Evolutionary conservation across 1,140 invertebrate genomes (phyloP).

Genomic region (Drosophila quadrilineata): DNA sequence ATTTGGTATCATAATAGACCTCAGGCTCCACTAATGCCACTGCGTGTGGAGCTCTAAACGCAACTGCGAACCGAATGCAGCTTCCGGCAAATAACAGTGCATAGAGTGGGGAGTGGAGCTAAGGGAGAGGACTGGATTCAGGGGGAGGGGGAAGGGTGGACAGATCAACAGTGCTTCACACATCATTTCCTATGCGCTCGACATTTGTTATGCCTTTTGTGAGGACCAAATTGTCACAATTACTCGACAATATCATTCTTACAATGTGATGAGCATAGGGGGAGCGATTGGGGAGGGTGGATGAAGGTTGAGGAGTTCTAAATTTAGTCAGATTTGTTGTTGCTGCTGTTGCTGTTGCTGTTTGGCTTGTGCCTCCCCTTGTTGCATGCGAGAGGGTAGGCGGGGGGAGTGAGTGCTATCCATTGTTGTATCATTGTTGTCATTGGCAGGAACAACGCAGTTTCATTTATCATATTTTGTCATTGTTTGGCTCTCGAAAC

Average conservation of each 20-base stretch:
- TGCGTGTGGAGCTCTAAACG: too few species aligned
- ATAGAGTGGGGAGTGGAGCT: too few species aligned
- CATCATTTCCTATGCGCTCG: slow-evolving; percentile 67
- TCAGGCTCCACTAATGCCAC: too few species aligned
- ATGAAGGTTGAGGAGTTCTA: slow-evolving; percentile 23
- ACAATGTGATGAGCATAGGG: background rate
- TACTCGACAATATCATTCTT: slow-evolving; percentile 40
- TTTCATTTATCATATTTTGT: slow-evolving; percentile 75
- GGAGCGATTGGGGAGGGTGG: slow-evolving; percentile 4
- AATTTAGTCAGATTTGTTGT: slow-evolving; percentile 42
- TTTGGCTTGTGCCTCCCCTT: too few species aligned
- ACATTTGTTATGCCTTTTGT: slow-evolving; percentile 74
- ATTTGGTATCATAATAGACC: too few species aligned
- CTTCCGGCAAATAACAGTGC: too few species aligned
- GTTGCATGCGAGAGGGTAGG: too few species aligned
- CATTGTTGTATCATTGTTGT: slow-evolving; percentile 1
- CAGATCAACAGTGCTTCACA: slow-evolving; percentile 50
- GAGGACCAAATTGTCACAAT: slow-evolving; percentile 69
- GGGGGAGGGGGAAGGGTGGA: background rate
- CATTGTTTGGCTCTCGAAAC: slow-evolving; percentile 54
- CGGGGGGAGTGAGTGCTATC: too few species aligned
- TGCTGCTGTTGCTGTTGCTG: background rate
- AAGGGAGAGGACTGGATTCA: too few species aligned
- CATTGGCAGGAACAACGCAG: slow-evolving; percentile 20
- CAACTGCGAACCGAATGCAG: too few species aligned